Base-by-base conservation (phyloP, 2,888 invertebrate species). In the Vanessa cardui region DNA sequence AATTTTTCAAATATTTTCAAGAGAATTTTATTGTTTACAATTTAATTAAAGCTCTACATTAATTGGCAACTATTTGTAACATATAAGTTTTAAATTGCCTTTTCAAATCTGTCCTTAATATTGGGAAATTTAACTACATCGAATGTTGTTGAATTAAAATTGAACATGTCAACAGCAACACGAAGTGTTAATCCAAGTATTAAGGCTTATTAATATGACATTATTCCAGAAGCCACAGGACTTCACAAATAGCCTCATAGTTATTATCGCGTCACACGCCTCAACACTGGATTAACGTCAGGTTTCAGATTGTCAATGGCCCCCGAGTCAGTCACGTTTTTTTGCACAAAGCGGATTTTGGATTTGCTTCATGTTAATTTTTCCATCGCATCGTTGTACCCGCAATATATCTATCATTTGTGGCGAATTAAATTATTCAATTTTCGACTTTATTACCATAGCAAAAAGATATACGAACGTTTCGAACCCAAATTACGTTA, bases 321-420 rank as follows among this genome's bases (percentile, higher is more conserved):
- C 71, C 62, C 56, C 50, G 69, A 70, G 70, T 72, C 64, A 66
- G 58, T 70, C 61, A 54, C 72, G 69, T 67, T 73, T 72, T 73
- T 50, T 31, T 59, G 61, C 66, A 65, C 68, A 75, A 76, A 77
- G 75, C 73, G 76, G 76, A 76, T 78, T 76, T 74, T 54, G 72
- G 70, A 73, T 73, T 75, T 73, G 65, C 66, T 64, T 67, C 73
- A 73, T 75, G 76, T 77, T 73, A 73, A 72, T 75, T 77, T 78
- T 76, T 76, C 63, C 65, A 58, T 62, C 18, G 61, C 50, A 47
- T 39, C 62, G 46, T 58, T 64, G 47, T 62, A 58, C 64, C 62
- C 59, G 62, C 64, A 26, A 62, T 56, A 63, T 58, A 62, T 54
- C 60, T 58, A 54, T 63, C 56, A 71, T 67, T 66, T 60, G 62